Evolutionary conservation across 2,113 vertebrate species (phyloP), one percentile per base, ranked within the genome.

Genomic region (Phylloscopus whistleri): DNA sequence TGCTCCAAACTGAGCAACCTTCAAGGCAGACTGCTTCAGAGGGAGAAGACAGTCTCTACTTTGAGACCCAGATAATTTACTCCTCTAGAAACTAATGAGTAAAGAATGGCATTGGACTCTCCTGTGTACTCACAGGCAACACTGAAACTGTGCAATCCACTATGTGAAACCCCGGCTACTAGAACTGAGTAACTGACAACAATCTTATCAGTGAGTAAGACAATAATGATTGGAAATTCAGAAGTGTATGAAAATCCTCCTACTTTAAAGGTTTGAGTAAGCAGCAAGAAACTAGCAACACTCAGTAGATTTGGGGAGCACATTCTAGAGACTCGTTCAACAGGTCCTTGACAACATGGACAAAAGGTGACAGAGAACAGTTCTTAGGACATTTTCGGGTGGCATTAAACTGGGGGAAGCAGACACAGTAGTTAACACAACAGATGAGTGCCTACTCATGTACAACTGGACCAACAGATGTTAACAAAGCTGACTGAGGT

Each of bases 271-370:
- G 11, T 67, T 75, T 78, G 39, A 48, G 35, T 28, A 79, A 88
- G 14, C 15, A 88, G 24, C 30, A 76, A 88, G 37, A n/a, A 55
- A 88, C 88, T 1, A 67, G 48, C 28, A 77, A 85, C 11, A n/a
- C 10, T 11, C 13, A 14, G 16, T n/a, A 79, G 13, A 64, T 75
- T 35, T 56, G 22, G 9, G 26, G 18, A 62, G 11, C n/a, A 67
- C 21, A 35, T 31, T 56, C 20, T 46, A 22, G 37, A 82, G 13
- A 35, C 2, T 56, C 33, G 24, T 37, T 85, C 33, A 87, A 35
- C 4, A 41, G 31, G 31, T 59, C 26, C 26, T 73, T 1, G 8
- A 59, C 13, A 72, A 53, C 1, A 0, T 10, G 7, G n/a, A 78
- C 30, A 52, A 37, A 64, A 43, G 41, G 0, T 0, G 8, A 23